Evolutionary conservation across 2,888 invertebrate genomes (phyloP), one percentile per base, ranked within the genome.

Genomic region (Pseudanteris insignis): DNA sequence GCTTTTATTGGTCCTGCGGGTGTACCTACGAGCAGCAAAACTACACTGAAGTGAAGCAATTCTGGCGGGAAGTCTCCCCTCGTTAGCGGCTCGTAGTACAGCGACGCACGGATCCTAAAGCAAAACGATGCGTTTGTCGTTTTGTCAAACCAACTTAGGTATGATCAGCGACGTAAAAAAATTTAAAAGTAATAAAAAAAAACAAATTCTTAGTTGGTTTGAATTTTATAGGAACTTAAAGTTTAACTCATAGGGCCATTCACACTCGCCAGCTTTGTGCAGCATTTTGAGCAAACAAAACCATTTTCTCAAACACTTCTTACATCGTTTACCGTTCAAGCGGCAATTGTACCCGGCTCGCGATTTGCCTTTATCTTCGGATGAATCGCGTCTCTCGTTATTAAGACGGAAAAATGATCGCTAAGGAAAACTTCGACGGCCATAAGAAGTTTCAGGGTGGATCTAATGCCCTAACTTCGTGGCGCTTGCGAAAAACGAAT

Each of bases 81-180:
- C 36, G 55, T 62, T 57, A 62, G 37, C 26, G 55, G 41, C 43
- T 55, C 32, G 40, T 47, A 48, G 44, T 44, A 61, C 50, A 47
- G 37, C 46, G 21, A 33, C 54, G 25, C 21, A 51, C 29, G 47
- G 26, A 15, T 51, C 55, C 26, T 51, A 41, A 54, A 46, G 32
- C 30, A 44, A 43, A 47, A 44, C 21, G 41, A 43, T 43, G 44
- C 18, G 46, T 33, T 44, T 51, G 50, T 51, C 46, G 24, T 38
- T 50, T 50, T 28, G 34, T 40, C 7, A 10, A 14, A 25, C 8
- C 15, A n/a, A 37, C 13, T 46, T 30, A 33, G 26, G 40, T 38
- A 46, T 11, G 34, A 34, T 34, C 32, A 34, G 12, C 24, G 29
- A 15, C 36, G 28, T 37, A 15, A 9, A 11, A 33, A 40, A 40